Evolutionary conservation across 2,888 invertebrate genomes (phyloP).

Genomic region (Ametastegia equiseti): DNA sequence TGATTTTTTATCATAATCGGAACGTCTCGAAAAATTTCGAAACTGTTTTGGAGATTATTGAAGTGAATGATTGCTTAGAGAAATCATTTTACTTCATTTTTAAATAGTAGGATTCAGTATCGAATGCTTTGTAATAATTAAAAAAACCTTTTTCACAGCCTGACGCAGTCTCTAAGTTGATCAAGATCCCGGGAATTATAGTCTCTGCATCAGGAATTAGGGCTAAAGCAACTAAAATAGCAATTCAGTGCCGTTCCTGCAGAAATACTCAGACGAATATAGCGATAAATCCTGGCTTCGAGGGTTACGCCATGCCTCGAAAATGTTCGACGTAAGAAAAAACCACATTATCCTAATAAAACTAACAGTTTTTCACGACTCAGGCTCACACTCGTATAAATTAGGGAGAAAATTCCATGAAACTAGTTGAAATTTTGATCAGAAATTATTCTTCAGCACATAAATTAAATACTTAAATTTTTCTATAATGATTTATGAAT

Average conservation of each 20-base stretch:
- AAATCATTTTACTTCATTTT: background rate
- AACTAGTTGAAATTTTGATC: too few species aligned
- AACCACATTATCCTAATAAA: too few species aligned
- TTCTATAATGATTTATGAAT: conserved; percentile 59
- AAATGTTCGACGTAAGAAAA: conserved; percentile 96
- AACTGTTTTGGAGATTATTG: too few species aligned
- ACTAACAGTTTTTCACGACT: too few species aligned
- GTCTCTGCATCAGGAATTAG: conserved; percentile 95
- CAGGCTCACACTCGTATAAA: too few species aligned
- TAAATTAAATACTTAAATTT: background rate
- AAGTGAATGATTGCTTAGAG: background rate
- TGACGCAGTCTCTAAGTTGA: conserved; percentile 93
- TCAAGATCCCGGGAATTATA: conserved; percentile 97
- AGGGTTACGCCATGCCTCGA: conserved; percentile 96
- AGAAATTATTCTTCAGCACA: background rate
- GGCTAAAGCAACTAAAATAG: conserved; percentile 96
- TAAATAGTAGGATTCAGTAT: background rate
- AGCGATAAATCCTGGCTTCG: conserved; percentile 94
- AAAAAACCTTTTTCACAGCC: conserved; percentile 81
- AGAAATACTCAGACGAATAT: conserved; percentile 93
- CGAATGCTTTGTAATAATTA: background rate
- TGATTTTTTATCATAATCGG: too few species aligned
- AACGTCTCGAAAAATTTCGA: too few species aligned
- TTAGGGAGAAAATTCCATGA: too few species aligned
- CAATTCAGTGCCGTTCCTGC: conserved; percentile 97